These are phyloP conservation scores for Dryobates pubescens DNA, from an alignment of 2,797 vertebrate species.

Conservation along the genomic window DNA sequence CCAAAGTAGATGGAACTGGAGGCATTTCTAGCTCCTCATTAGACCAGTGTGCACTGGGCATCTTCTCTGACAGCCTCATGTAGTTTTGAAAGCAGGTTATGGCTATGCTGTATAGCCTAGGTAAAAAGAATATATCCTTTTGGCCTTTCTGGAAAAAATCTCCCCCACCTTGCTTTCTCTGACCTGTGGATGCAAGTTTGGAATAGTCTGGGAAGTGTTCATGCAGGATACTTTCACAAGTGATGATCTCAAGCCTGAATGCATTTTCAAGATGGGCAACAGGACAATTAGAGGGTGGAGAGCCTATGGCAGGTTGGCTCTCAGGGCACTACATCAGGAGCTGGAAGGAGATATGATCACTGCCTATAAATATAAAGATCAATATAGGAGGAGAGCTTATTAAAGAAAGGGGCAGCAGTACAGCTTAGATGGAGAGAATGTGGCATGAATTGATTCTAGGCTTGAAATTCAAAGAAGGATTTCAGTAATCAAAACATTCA, in stretches of 20 bases:
- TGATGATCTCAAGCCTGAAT: neutral
- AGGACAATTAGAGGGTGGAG: neutral
- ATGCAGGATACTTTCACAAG: neutral
- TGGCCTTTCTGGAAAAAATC: neutral
- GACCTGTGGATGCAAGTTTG: neutral
- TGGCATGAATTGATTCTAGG: slow-evolving; percentile 21
- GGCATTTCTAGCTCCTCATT: neutral
- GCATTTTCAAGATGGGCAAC: neutral
- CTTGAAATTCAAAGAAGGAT: slow-evolving; percentile 14
- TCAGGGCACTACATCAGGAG: neutral
- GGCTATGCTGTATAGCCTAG: neutral
- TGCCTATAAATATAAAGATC: slow-evolving; percentile 64
- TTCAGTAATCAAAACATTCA: neutral
- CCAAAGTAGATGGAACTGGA: neutral
- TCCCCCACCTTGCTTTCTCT: neutral
- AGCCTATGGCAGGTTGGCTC: neutral
- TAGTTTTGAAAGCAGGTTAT: neutral
- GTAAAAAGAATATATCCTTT: neutral
- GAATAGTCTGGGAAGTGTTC: neutral
- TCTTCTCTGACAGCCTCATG: neutral
- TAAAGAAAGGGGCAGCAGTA: slow-evolving; percentile 39
- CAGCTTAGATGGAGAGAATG: neutral
- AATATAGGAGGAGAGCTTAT: slow-evolving; percentile 52
- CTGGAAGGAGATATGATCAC: slow-evolving; percentile 32
- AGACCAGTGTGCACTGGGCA: neutral